Evolutionary conservation across 2,888 invertebrate genomes (phyloP).

Genomic region (Ommatoiulus sabulosus): DNA sequence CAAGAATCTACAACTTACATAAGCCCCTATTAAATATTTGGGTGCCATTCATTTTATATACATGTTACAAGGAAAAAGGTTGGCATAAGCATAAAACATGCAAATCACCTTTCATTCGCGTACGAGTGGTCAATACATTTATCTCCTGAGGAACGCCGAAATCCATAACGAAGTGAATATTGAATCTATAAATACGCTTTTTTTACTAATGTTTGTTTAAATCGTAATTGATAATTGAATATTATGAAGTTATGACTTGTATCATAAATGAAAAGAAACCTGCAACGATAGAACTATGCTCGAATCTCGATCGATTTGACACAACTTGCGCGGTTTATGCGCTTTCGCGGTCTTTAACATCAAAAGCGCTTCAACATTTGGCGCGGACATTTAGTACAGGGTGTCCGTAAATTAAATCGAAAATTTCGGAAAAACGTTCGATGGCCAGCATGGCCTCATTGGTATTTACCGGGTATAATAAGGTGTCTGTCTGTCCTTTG

Average conservation of each 20-base stretch:
- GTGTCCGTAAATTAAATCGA: neutral
- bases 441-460: too few relatives aligned
- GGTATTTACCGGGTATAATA: too few relatives aligned
- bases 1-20: too few relatives aligned
- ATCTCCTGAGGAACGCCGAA: constrained; percentile 7
- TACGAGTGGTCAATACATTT: constrained; percentile 41
- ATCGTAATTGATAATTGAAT: too few relatives aligned
- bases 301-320: neutral
- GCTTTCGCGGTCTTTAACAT: neutral
- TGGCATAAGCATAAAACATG: too few relatives aligned
- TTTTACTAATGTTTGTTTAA: neutral
- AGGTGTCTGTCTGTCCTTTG: too few relatives aligned
- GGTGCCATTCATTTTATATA: too few relatives aligned
- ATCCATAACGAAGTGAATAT: neutral
- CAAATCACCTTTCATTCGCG: constrained; percentile 49
- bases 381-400: neutral
- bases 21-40: too few relatives aligned
- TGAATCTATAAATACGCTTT: neutral
- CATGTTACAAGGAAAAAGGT: too few relatives aligned
- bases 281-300: neutral
- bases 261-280: neutral
- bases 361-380: neutral
- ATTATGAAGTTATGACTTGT: too few relatives aligned
- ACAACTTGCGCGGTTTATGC: neutral
- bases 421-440: too few relatives aligned